Conservation (phyloP, 2,113 vertebrate genomes). For the Melanerpes formicivorus region DNA sequence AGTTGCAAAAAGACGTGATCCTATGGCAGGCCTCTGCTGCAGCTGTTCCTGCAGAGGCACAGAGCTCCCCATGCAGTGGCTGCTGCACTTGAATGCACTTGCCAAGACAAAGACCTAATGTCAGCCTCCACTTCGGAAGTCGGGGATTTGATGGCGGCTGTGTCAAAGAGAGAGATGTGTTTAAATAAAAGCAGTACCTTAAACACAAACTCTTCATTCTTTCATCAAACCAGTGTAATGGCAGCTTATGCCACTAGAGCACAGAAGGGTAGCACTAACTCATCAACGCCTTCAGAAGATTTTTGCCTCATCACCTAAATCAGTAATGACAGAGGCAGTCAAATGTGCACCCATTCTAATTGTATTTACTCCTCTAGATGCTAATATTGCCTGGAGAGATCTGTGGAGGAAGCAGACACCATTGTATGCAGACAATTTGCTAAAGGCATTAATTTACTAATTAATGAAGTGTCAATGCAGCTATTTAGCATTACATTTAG, state of each 20-base stretch:
- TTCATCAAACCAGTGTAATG: background rate
- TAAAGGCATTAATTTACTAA: slow-evolving; percentile 43
- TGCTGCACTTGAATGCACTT: slow-evolving; percentile 32
- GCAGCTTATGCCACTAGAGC: background rate
- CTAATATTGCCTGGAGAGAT: background rate
- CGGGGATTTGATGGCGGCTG: background rate
- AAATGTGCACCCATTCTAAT: background rate
- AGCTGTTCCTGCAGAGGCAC: background rate
- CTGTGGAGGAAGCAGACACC: background rate
- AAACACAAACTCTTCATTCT: background rate
- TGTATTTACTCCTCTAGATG: background rate
- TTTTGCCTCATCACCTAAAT: background rate
- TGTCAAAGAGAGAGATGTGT: background rate
- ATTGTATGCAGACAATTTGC: background rate
- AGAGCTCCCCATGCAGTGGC: background rate
- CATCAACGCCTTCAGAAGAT: background rate
- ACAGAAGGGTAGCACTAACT: background rate
- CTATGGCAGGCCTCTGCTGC: background rate
- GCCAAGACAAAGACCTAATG: background rate
- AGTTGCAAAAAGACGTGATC: background rate
- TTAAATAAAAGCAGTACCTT: background rate
- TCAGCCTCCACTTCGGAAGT: background rate
- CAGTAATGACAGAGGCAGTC: background rate
- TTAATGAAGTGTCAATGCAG: slow-evolving; percentile 23
- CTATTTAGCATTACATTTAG: slow-evolving; percentile 8